phyloP scores from a whole-genome alignment of 1,140 invertebrate genomes.

The Drepana arcuata region DNA sequence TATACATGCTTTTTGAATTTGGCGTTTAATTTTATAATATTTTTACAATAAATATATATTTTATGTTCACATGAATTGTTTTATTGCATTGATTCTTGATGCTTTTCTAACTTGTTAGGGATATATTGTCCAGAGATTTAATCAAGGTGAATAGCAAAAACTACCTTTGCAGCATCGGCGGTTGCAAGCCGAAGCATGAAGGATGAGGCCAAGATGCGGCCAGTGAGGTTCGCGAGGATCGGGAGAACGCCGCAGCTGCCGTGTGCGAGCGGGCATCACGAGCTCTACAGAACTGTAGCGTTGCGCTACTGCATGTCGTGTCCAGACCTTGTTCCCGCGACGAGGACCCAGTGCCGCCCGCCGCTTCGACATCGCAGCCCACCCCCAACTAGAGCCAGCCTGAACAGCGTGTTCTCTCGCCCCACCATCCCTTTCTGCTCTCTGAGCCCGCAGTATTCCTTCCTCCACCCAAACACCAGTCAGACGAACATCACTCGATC shows the following conservation, averaged over 20 bases:
- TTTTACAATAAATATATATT: too few relatives aligned
- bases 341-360: conserved; percentile 1
- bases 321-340: conserved; percentile 16
- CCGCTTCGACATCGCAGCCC: conserved; percentile 9
- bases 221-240: conserved; percentile 11
- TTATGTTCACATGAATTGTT: too few relatives aligned
- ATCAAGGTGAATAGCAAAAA: conserved; percentile 20
- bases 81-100: too few relatives aligned
- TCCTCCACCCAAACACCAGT: conserved; percentile 1
- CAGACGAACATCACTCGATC: conserved; percentile 1
- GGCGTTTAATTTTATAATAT: too few relatives aligned
- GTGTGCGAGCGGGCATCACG: neutral
- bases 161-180: conserved; percentile 27
- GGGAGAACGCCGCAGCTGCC: conserved; percentile 9
- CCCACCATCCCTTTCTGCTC: neutral
- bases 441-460: neutral
- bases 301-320: conserved; percentile 23
- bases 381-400: conserved; percentile 7
- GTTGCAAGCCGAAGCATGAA: conserved; percentile 13
- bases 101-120: too few relatives aligned
- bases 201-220: conserved; percentile 5
- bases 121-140: conserved; percentile 6
- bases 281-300: neutral
- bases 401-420: neutral
- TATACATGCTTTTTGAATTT: too few relatives aligned